Evolutionary conservation across 1,140 invertebrate genomes (phyloP).

Genomic region (Holotrichia oblita): DNA sequence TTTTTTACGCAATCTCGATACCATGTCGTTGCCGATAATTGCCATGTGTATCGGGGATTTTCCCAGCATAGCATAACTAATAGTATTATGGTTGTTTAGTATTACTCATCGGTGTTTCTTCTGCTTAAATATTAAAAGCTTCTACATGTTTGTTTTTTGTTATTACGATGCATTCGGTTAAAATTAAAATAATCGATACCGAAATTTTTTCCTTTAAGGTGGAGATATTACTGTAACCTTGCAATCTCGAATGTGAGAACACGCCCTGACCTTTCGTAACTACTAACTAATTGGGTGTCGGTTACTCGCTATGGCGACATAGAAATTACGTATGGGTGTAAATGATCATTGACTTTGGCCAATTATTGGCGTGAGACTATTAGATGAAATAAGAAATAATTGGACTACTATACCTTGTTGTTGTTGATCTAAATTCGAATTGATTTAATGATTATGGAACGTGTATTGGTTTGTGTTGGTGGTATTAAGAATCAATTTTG

Average conservation of each 20-base stretch:
- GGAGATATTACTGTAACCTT: slow-evolving; percentile 7
- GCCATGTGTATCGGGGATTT: neutral
- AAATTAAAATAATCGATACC: too few relatives aligned
- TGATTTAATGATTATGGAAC: neutral
- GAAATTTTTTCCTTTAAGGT: too few relatives aligned
- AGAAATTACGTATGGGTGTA: too few relatives aligned
- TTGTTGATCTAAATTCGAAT: neutral
- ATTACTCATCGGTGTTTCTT: neutral
- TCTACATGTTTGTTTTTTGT: too few relatives aligned
- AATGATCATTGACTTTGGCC: neutral
- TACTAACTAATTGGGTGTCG: slow-evolving; percentile 19
- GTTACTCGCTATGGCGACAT: neutral
- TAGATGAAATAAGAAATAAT: neutral
- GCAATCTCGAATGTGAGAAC: slow-evolving; percentile 15
- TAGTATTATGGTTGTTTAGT: neutral
- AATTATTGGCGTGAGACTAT: neutral
- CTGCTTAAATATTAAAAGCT: neutral
- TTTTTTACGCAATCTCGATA: neutral
- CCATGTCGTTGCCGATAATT: neutral
- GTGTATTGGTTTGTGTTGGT: too few relatives aligned
- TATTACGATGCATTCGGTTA: too few relatives aligned
- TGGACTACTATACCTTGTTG: neutral
- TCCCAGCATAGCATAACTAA: neutral
- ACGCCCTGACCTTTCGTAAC: slow-evolving; percentile 28
- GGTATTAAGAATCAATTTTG: too few relatives aligned